Conservation (phyloP, 2,888 invertebrate species). For the Nowickia ferox region DNA sequence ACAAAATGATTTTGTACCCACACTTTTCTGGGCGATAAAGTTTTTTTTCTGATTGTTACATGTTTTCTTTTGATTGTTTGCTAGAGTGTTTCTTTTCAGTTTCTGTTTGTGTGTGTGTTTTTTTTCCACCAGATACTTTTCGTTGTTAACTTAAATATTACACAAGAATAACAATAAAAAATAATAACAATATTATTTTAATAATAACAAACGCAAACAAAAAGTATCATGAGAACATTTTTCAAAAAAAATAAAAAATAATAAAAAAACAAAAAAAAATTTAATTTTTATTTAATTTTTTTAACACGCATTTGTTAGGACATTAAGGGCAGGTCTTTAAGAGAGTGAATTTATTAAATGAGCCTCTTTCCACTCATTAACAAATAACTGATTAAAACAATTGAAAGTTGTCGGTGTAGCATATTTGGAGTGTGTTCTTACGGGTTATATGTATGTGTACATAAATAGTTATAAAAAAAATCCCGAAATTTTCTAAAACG, state of each 20-base stretch:
- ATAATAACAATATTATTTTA: conserved; percentile 61
- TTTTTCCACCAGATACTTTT: conserved; percentile 37
- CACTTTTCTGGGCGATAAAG: conserved; percentile 65
- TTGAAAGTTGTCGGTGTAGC: no score
- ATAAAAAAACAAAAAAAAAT: no score
- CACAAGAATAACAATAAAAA: conserved; percentile 42
- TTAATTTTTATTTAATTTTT: conserved; percentile 17
- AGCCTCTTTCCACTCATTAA: no score
- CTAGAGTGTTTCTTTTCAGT: conserved; percentile 1
- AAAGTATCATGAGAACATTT: conserved; percentile 64
- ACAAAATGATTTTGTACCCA: conserved; percentile 52
- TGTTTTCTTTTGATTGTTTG: conserved; percentile 49
- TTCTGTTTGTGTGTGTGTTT: neutral
- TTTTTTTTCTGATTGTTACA: conserved; percentile 51
- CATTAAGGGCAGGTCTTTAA: neutral
- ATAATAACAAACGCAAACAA: conserved; percentile 64
- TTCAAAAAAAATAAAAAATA: no score
- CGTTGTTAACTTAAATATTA: conserved; percentile 39
- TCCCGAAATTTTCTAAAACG: no score
- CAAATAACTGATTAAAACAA: no score
- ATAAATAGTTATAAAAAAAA: no score
- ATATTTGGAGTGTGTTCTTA: no score
- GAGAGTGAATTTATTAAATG: neutral
- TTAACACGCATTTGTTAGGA: conserved; percentile 17
- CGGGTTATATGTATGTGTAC: no score